phyloP scores from a whole-genome alignment of 2,113 vertebrate species.

The Oceanodroma tethys region DNA sequence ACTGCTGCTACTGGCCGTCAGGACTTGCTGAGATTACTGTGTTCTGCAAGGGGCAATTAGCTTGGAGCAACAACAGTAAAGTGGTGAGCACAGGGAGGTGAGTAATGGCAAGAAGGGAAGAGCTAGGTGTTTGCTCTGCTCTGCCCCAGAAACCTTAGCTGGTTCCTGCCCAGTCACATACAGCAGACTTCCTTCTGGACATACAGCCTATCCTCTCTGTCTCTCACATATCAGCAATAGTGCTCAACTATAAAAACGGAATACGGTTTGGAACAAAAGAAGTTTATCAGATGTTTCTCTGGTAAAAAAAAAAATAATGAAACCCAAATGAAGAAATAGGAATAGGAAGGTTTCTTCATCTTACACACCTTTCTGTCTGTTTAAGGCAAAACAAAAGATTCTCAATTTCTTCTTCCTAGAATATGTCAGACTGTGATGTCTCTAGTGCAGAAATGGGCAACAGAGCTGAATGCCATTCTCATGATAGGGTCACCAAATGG shows the following conservation, averaged over 20 bases:
- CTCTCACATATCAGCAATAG: neutral
- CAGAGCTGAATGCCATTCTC: neutral
- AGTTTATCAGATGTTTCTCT: neutral
- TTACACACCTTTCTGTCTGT: neutral
- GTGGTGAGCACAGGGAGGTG: neutral
- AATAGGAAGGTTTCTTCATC: neutral
- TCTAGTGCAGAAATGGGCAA: neutral
- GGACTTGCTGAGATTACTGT: neutral
- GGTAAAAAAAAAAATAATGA: neutral
- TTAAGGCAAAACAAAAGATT: neutral
- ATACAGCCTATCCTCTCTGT: neutral
- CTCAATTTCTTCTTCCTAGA: neutral
- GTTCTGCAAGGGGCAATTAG: neutral
- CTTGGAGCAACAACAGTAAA: neutral
- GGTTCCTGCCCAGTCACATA: neutral
- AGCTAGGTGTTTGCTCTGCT: neutral
- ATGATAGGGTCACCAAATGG: neutral
- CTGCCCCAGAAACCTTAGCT: neutral
- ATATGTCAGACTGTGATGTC: neutral
- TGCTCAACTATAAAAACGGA: neutral
- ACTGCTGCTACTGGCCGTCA: neutral
- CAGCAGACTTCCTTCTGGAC: neutral
- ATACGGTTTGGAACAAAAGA: neutral
- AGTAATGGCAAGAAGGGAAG: neutral
- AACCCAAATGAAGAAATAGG: neutral